Conservation (phyloP, 2,797 vertebrate genomes). For the Ctenosaura bakeri region DNA sequence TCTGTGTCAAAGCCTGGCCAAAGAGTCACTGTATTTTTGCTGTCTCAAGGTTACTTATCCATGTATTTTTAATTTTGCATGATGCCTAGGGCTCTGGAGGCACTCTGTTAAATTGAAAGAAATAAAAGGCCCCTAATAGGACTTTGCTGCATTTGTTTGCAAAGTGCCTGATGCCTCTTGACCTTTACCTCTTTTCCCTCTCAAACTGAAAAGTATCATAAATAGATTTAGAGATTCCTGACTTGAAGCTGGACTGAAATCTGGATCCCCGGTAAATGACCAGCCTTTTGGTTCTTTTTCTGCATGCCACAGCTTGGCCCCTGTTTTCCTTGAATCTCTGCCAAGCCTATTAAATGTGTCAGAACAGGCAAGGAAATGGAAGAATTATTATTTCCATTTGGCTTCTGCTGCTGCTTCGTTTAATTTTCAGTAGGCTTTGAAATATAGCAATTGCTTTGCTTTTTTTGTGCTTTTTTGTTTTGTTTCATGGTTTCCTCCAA, state of each 20-base stretch:
- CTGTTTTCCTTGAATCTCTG: slow-evolving; percentile 74
- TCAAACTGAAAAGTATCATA: not conserved
- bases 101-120: slow-evolving; percentile 7
- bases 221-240: slow-evolving; percentile 40
- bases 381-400: slow-evolving; percentile 82
- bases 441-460: slow-evolving; percentile 69
- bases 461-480: slow-evolving; percentile 49
- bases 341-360: slow-evolving; percentile 80
- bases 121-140: slow-evolving; percentile 23
- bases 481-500: slow-evolving; percentile 58
- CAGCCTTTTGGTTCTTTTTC: slow-evolving; percentile 69
- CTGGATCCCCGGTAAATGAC: slow-evolving; percentile 43
- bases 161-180: slow-evolving; percentile 25
- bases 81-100: slow-evolving; percentile 24
- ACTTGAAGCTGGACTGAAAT: slow-evolving; percentile 57
- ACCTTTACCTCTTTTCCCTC: slow-evolving; percentile 14
- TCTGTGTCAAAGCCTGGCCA: not conserved
- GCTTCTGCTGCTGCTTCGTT: slow-evolving; percentile 73
- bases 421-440: slow-evolving; percentile 79
- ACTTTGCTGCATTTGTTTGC: slow-evolving; percentile 28
- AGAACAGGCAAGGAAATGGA: slow-evolving; percentile 71
- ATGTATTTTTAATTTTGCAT: slow-evolving; percentile 53
- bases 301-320: slow-evolving; percentile 63
- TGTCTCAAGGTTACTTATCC: slow-evolving; percentile 29
- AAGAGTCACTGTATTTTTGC: slow-evolving; percentile 23